These are phyloP conservation scores for Diuraphis noxia DNA, from an alignment of 1,140 invertebrate genomes.

Conservation along the genomic window DNA sequence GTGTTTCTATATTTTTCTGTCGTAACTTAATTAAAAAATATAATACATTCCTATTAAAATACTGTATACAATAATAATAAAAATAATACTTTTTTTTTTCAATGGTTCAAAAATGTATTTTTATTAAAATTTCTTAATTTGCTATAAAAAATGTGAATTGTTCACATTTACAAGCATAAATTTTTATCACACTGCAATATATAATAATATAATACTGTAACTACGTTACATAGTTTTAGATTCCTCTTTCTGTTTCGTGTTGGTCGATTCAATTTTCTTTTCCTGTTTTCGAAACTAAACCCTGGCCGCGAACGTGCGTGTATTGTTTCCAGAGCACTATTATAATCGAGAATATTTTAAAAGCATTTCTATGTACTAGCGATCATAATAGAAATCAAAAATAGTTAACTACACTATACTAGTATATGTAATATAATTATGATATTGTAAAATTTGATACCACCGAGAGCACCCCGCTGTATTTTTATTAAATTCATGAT, in stretches of 20 bases:
- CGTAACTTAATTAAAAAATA: slow-evolving; percentile 7
- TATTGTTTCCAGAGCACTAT: not conserved
- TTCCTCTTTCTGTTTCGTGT: not conserved
- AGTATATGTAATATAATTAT: slow-evolving; percentile 5
- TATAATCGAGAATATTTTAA: slow-evolving; percentile 19
- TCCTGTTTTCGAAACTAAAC: not conserved
- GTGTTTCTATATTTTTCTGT: not conserved
- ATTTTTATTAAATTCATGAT: not conserved
- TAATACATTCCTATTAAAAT: not conserved
- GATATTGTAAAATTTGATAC: not conserved
- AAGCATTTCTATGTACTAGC: slow-evolving; percentile 4
- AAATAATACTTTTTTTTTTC: too few relatives aligned
- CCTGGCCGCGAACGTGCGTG: not conserved
- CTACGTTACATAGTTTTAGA: not conserved
- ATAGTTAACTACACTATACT: not conserved
- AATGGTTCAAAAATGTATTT: not conserved
- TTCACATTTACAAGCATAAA: not conserved
- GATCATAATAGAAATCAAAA: not conserved
- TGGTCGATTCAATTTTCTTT: not conserved
- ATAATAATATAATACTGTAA: not conserved
- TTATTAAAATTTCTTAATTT: not conserved
- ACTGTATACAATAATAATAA: not conserved
- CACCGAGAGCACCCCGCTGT: not conserved
- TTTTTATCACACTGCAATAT: not conserved
- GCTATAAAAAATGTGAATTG: not conserved